Evolutionary conservation across 2,113 vertebrate genomes (phyloP).

Genomic region (Tympanuchus pallidicinctus): DNA sequence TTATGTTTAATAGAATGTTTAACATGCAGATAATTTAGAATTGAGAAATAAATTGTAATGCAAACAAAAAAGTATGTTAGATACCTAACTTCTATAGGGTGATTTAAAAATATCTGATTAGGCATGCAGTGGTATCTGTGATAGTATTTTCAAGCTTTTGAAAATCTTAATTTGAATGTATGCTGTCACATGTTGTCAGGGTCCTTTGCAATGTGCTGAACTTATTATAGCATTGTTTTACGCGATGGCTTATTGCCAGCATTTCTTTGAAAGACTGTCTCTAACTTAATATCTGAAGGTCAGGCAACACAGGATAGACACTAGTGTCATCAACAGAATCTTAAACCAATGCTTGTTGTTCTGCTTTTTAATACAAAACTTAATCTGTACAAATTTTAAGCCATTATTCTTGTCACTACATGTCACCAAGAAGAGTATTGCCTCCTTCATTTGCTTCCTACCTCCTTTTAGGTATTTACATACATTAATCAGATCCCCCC

Average conservation of each 20-base stretch:
- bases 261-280: slow-evolving; percentile 62
- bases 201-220: slow-evolving; percentile 40
- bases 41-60: not conserved
- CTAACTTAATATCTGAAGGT: slow-evolving; percentile 59
- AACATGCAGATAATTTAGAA: not conserved
- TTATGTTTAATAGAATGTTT: not conserved
- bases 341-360: not conserved
- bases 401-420: too few species aligned
- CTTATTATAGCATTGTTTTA: slow-evolving; percentile 42
- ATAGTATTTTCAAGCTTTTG: not conserved
- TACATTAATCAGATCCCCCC: too few species aligned
- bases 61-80: not conserved
- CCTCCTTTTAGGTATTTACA: too few species aligned
- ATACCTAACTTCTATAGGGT: not conserved
- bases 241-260: slow-evolving; percentile 7
- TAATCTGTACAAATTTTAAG: too few species aligned
- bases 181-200: not conserved
- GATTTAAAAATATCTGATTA: not conserved
- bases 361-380: too few species aligned
- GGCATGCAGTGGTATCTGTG: not conserved
- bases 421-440: too few species aligned
- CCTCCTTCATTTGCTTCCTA: too few species aligned
- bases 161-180: not conserved
- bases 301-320: not conserved
- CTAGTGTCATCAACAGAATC: not conserved